Base-by-base conservation (phyloP, 2,113 vertebrate genomes). In the Rhinopomastus cyanomelas region DNA sequence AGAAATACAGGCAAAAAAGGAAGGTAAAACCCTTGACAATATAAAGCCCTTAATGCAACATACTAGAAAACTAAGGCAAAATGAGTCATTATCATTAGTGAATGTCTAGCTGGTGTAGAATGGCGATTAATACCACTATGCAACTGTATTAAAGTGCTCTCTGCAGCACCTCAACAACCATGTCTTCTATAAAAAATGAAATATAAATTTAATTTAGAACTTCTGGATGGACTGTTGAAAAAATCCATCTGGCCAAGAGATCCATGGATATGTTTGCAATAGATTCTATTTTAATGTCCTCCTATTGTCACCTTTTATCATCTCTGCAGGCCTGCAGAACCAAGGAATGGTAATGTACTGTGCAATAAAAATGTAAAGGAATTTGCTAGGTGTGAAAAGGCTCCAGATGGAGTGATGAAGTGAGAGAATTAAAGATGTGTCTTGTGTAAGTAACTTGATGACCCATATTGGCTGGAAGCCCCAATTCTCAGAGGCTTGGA, bases 71-170 rank as follows among this genome's bases (percentile, higher is more conserved):
- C 94, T 81, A 73, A 89, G 59, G 48, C 20, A 93, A 88, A 83
- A 88, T 85, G 49, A 95, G 60, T 84, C 44, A 85, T 87, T 80
- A 87, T 76, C 44, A 17, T 89, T 71, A 89, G 15, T 60, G 91
- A 90, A 81, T 79, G 61, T 66, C 89, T 92, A 91, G 59, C 62
- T 93, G 27, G 44, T 75, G 60, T 56, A 65, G 55, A 90, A 86
- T 88, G 44, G 64, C 49, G 94, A 72, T 88, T 89, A 80, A 67
- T 71, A 52, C 12, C 13, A 32, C 25, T 34, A 48, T 52, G 37
- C 22, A 92, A 77, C 60, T 88, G 89, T 64, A 71, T 84, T 90
- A 87, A 92, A 37, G 48, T 69, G 52, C 26, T 89, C 48, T 65
- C 42, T 81, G 55, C 48, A 78, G 18, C 26, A 64, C 34, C 36